Conservation (phyloP, 2,797 vertebrate species). For the Mastacembelus armatus region DNA sequence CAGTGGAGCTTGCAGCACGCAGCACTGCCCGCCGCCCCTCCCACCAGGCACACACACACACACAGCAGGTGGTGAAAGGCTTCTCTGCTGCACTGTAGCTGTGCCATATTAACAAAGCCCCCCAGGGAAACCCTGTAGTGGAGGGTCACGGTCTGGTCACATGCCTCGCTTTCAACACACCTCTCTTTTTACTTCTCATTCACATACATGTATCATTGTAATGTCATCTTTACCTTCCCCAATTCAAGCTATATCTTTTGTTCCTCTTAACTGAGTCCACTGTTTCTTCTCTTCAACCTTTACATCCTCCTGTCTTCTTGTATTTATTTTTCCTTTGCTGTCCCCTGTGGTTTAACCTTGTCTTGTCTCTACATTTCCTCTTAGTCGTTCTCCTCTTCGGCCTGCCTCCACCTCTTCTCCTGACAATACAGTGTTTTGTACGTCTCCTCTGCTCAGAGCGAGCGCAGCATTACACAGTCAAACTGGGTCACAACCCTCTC, state of each 20-base stretch:
- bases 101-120: conserved; percentile 79
- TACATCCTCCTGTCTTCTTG: not conserved
- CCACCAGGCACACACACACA: conserved; percentile 27
- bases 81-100: conserved; percentile 65
- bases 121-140: conserved; percentile 73
- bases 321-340: not conserved
- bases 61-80: conserved; percentile 72
- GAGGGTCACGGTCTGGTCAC: conserved; percentile 77
- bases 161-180: conserved; percentile 68
- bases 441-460: conserved; percentile 43
- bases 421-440: conserved; percentile 45
- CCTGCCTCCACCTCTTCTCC: conserved; percentile 17
- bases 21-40: not conserved
- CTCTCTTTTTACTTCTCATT: conserved; percentile 44
- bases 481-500: conserved; percentile 77
- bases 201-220: conserved; percentile 23
- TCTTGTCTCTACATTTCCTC: conserved; percentile 8
- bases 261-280: not conserved
- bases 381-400: conserved; percentile 18
- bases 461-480: conserved; percentile 62
- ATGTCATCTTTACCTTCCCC: conserved; percentile 18
- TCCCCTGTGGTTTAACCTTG: conserved; percentile 13
- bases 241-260: not conserved
- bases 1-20: conserved; percentile 38
- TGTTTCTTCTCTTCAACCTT: not conserved